Evolutionary conservation across 2,113 vertebrate genomes (phyloP).

Genomic region (Danionella cerebrum): DNA sequence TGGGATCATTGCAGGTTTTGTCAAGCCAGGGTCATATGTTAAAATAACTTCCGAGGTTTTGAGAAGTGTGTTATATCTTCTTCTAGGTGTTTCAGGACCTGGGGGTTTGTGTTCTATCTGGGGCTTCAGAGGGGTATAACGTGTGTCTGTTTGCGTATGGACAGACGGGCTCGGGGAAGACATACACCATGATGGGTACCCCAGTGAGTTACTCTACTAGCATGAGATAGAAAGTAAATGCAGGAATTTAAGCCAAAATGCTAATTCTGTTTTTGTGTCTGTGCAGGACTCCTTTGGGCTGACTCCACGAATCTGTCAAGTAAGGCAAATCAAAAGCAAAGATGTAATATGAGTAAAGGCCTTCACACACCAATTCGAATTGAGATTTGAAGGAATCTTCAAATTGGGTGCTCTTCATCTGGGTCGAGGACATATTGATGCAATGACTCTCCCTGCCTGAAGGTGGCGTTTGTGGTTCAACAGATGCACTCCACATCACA

Average conservation of each 20-base stretch:
- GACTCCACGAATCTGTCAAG: slow-evolving; percentile 95
- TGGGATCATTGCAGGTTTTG: not conserved
- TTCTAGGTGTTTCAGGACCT: slow-evolving; percentile 91
- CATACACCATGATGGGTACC: slow-evolving; percentile 96
- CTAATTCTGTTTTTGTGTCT: not conserved
- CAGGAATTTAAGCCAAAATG: not conserved
- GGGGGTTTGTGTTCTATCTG: slow-evolving; percentile 82
- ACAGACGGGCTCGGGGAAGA: slow-evolving; percentile 97
- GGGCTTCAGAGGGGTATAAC: slow-evolving; percentile 89
- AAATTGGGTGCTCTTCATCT: no score
- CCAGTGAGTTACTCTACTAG: slow-evolving; percentile 68
- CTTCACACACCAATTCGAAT: not conserved
- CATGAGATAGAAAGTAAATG: not conserved
- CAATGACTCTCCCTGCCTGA: no score
- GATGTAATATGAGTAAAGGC: not conserved
- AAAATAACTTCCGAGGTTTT: not conserved
- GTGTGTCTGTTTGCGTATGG: slow-evolving; percentile 97
- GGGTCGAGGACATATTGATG: no score
- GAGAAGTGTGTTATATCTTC: not conserved
- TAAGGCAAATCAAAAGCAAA: slow-evolving; percentile 42
- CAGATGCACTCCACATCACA: no score
- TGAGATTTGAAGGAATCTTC: not conserved
- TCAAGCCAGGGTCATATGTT: not conserved
- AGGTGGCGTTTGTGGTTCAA: no score
- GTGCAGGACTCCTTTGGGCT: slow-evolving; percentile 81